Evolutionary conservation across 2,113 vertebrate genomes (phyloP).

Genomic region (Pluvialis apricaria): DNA sequence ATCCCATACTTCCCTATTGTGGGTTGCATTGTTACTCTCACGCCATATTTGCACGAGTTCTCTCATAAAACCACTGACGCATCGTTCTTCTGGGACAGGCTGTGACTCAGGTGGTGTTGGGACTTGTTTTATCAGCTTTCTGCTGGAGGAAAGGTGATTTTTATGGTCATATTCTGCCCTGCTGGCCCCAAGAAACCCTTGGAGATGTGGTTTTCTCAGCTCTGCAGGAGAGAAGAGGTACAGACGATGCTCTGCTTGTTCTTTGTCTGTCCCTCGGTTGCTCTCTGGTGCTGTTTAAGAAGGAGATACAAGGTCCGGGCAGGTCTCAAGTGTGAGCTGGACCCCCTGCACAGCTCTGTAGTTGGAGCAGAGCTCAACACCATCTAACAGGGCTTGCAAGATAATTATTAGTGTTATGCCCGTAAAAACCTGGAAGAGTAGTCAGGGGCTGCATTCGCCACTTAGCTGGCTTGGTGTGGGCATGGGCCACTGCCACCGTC

Average conservation of each 20-base stretch:
- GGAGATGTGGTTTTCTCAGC: not conserved
- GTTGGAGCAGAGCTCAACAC: not conserved
- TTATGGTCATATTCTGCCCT: not conserved
- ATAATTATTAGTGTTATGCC: not conserved
- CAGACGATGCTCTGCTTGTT: not conserved
- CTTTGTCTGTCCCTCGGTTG: not conserved
- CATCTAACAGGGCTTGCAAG: not conserved
- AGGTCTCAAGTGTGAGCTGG: not conserved
- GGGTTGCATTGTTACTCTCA: not conserved
- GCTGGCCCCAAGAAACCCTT: not conserved
- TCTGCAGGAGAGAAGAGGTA: not conserved
- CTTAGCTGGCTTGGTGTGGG: not conserved
- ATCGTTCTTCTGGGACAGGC: not conserved
- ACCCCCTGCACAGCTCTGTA: not conserved
- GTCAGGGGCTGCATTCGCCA: not conserved
- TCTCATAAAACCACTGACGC: not conserved
- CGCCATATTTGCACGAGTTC: not conserved
- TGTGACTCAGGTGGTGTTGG: not conserved
- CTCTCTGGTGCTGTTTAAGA: not conserved
- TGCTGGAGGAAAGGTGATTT: not conserved
- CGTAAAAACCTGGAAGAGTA: not conserved
- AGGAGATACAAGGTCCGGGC: not conserved
- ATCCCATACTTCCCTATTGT: accelerated
- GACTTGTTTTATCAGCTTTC: not conserved
- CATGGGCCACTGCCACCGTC: not conserved